These are phyloP conservation scores for Microchirus variegatus DNA, from an alignment of 2,797 vertebrate species.

Conservation along the genomic window DNA sequence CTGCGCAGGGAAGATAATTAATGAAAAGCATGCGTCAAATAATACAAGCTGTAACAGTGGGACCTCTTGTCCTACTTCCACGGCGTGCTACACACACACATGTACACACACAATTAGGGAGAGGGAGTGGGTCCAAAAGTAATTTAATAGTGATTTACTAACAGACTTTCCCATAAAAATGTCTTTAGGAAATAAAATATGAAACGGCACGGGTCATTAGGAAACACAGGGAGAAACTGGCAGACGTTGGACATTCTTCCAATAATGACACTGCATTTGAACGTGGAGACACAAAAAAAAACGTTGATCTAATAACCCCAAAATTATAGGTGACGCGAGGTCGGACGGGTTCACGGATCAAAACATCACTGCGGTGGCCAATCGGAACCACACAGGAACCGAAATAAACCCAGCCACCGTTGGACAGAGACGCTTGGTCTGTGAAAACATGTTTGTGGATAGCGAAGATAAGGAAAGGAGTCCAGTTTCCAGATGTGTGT, in stretches of 20 bases:
- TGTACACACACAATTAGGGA: slow-evolving; percentile 17
- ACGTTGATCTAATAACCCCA: slow-evolving; percentile 4
- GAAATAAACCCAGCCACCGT: slow-evolving; percentile 20
- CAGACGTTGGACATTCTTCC: slow-evolving; percentile 24
- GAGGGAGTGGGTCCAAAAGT: slow-evolving; percentile 39
- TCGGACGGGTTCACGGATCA: slow-evolving; percentile 17
- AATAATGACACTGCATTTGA: slow-evolving; percentile 15
- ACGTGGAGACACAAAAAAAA: background rate
- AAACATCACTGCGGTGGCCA: slow-evolving; percentile 11
- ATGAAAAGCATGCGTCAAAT: slow-evolving; percentile 70
- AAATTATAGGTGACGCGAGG: slow-evolving; percentile 17
- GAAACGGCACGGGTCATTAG: slow-evolving; percentile 29
- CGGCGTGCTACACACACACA: slow-evolving; percentile 29
- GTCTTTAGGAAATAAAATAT: slow-evolving; percentile 46
- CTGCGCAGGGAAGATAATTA: slow-evolving; percentile 71
- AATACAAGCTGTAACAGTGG: slow-evolving; percentile 69
- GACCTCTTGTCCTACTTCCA: slow-evolving; percentile 72
- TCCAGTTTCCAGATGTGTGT: slow-evolving; percentile 37
- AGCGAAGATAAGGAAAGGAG: slow-evolving; percentile 28
- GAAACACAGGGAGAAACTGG: slow-evolving; percentile 31
- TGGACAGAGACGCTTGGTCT: slow-evolving; percentile 38
- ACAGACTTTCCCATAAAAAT: slow-evolving; percentile 48
- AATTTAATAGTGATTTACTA: slow-evolving; percentile 54
- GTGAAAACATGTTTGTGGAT: slow-evolving; percentile 36
- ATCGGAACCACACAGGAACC: slow-evolving; percentile 31